Evolutionary conservation across 2,797 vertebrate species (phyloP).

Genomic region (Lacerta bilineata): DNA sequence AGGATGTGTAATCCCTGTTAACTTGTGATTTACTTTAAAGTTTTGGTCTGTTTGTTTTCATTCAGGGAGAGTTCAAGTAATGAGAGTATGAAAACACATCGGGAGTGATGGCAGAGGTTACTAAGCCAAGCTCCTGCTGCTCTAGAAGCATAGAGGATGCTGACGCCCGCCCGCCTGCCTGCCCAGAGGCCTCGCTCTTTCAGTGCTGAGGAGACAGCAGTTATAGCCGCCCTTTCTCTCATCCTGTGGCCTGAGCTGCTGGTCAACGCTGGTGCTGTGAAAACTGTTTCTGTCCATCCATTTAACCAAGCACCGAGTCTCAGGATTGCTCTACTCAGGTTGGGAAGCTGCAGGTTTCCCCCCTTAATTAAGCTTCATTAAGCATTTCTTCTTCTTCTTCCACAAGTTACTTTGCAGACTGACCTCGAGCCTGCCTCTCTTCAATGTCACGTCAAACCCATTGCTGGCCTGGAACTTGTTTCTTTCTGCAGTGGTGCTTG

Average conservation of each 20-base stretch:
- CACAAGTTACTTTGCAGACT: background rate
- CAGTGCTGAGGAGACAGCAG: constrained; percentile 11
- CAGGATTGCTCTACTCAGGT: constrained; percentile 45
- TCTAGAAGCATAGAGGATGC: constrained; percentile 9
- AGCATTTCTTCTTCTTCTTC: background rate
- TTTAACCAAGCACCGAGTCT: constrained; percentile 22
- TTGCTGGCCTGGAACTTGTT: background rate
- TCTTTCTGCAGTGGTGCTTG: constrained; percentile 3
- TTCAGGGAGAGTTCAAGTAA: constrained; percentile 75
- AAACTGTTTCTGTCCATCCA: constrained; percentile 10
- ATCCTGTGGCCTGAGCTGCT: constrained; percentile 24
- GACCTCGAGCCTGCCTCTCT: background rate
- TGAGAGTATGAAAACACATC: constrained; percentile 77
- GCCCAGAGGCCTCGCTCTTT: constrained; percentile 24
- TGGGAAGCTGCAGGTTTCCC: constrained; percentile 13
- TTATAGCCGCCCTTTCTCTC: background rate
- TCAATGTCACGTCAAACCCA: background rate
- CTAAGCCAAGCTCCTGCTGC: constrained; percentile 1
- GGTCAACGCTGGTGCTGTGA: constrained; percentile 22
- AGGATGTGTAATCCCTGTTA: background rate
- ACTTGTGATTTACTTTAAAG: background rate
- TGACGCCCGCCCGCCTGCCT: background rate
- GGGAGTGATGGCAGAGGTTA: constrained; percentile 58
- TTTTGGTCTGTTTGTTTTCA: constrained; percentile 8
- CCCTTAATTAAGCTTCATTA: background rate